A percentile compares a stretch with the other conserved stretches of the same genome.
These are phyloP conservation scores for Lasioglossum albipes DNA, from an alignment of 1,140 invertebrate genomes.

Conservation along the genomic window DNA sequence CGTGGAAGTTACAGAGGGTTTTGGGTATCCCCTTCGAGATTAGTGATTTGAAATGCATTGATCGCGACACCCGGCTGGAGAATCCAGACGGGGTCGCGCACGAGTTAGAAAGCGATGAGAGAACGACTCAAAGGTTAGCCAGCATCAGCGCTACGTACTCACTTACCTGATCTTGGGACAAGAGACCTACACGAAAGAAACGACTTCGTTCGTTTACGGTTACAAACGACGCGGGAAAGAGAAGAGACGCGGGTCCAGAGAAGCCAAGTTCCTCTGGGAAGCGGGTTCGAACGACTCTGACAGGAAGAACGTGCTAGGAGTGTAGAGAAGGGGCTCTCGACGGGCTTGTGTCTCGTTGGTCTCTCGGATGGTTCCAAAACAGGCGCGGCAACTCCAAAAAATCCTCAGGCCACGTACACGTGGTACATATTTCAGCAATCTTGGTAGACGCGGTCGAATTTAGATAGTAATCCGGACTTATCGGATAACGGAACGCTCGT, in stretches of 20 bases:
- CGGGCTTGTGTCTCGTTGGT: conserved; percentile 11
- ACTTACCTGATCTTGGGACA: conserved; percentile 44
- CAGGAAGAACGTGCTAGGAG: conserved; percentile 30
- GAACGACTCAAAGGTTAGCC: conserved; percentile 50
- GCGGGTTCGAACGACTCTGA: neutral
- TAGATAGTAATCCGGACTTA: too few relatives aligned
- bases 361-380: neutral
- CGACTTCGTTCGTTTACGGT: too few relatives aligned
- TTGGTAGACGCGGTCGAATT: too few relatives aligned
- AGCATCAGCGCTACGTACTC: conserved; percentile 35
- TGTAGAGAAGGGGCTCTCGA: too few relatives aligned
- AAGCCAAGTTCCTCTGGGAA: neutral
- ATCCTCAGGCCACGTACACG: too few relatives aligned
- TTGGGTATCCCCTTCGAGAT: neutral
- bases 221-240: too few relatives aligned
- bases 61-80: neutral
- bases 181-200: neutral
- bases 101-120: conserved; percentile 42
- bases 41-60: conserved; percentile 31
- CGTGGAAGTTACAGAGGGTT: neutral
- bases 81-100: neutral
- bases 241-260: neutral
- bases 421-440: too few relatives aligned
- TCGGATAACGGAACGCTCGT: too few relatives aligned
- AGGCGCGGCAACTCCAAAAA: too few relatives aligned